Evolutionary conservation across 2,888 invertebrate species (phyloP), one percentile per base, ranked within the genome.

Genomic region (Leptura quadrifasciata): DNA sequence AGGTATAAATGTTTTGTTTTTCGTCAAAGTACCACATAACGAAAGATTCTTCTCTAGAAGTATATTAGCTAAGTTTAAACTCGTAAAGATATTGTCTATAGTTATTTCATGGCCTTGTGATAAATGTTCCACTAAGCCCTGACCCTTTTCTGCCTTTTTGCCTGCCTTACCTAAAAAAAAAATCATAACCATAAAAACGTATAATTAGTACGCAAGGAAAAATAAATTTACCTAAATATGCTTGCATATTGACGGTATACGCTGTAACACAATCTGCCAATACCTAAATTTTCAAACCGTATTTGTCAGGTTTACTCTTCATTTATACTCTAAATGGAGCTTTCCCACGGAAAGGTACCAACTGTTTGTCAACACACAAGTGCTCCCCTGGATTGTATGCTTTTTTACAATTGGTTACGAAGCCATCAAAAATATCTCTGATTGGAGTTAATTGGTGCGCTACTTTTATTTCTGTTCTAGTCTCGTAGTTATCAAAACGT

Each of bases 1-100:
- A 15, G 72, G 55, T 24, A 78, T 80, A 60, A 39, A 77, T 35
- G 72, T 31, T 67, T 81, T 78, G 61, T 79, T 78, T 78, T 78
- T 73, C n/a, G 69, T 57, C 65, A 78, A 55, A 57, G 75, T 76
- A 57, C 73, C 78, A 70, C 70, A 76, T 18, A 52, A 54, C 27
- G 71, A 61, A 27, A 52, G 21, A 27, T 61, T 70, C 18, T 73
- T 76, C 20, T 67, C 74, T 54, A 67, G 58, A 35, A 78, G 27
- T 54, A 61, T 65, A 71, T 78, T 65, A 52, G 76, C 75, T 63
- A 78, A 63, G 18, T 58, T 31, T 20, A 74, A 17, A 68, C 72
- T 69, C n/a, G n/a, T n/a, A n/a, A n/a, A n/a, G n/a, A n/a, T n/a
- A n/a, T n/a, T 10, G 70, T 74, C 8, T 15, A 8, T 20, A 1